Conservation (phyloP, 2,888 invertebrate genomes). For the Cabera pusaria region DNA sequence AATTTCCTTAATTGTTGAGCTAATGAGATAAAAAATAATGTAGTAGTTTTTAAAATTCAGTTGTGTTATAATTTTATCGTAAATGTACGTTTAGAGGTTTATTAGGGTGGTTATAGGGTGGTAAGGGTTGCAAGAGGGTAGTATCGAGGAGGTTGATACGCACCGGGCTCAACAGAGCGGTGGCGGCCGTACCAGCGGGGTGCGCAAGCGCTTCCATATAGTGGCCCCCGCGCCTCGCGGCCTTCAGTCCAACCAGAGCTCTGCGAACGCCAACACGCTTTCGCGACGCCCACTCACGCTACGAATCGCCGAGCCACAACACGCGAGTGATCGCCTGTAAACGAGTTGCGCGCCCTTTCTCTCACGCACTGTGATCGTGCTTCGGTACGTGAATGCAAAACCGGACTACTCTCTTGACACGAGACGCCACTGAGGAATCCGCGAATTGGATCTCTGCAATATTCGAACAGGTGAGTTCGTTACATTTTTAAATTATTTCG, state of each 20-base stretch:
- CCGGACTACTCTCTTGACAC: slow-evolving; percentile 75
- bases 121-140: slow-evolving; percentile 5
- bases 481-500: slow-evolving; percentile 34
- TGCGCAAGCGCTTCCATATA: slow-evolving; percentile 64
- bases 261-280: slow-evolving; percentile 69
- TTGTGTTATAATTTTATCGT: too few relatives aligned
- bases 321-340: slow-evolving; percentile 72
- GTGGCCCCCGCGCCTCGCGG: slow-evolving; percentile 77
- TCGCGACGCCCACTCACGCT: slow-evolving; percentile 69
- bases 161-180: slow-evolving; percentile 18
- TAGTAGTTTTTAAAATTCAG: too few relatives aligned
- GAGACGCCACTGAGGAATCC: slow-evolving; percentile 61
- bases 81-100: too few relatives aligned
- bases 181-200: slow-evolving; percentile 44
- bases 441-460: slow-evolving; percentile 53
- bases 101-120: too few relatives aligned
- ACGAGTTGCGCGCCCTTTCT: slow-evolving; percentile 78
- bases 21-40: too few relatives aligned
- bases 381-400: slow-evolving; percentile 79
- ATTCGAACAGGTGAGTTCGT: slow-evolving; percentile 63
- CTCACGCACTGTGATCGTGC: slow-evolving; percentile 80
- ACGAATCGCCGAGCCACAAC: slow-evolving; percentile 57
- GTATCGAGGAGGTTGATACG: slow-evolving; percentile 24
- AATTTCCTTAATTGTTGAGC: slow-evolving; percentile 1
- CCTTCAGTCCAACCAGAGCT: slow-evolving; percentile 74